Evolutionary conservation across 2,888 invertebrate species (phyloP).

Genomic region (Mythimna albipuncta): DNA sequence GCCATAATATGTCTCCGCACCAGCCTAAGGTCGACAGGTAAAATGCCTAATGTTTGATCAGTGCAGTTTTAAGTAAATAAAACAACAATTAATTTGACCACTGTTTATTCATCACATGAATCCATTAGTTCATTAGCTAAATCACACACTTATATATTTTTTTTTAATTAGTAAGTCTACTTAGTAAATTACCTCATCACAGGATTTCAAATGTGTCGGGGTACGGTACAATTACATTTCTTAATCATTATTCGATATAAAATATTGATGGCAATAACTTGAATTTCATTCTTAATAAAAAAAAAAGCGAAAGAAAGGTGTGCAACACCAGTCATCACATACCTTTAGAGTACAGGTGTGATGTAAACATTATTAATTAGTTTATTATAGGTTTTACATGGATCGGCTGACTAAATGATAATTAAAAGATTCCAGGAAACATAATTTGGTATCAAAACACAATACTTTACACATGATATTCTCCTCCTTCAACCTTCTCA

Average conservation of each 20-base stretch:
- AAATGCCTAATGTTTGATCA: too few species aligned
- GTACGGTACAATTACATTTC: conserved; percentile 14
- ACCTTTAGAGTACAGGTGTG: neutral
- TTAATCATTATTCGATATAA: conserved; percentile 3
- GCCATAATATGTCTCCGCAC: too few species aligned
- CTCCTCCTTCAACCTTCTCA: conserved; percentile 93
- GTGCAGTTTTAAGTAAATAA: conserved; percentile 1
- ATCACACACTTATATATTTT: conserved; percentile 9
- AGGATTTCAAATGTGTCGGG: conserved; percentile 45
- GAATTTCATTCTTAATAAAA: neutral
- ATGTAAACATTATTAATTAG: neutral
- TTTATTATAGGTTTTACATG: neutral
- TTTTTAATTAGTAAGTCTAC: conserved; percentile 29
- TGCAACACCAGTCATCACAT: neutral
- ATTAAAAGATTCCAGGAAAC: neutral
- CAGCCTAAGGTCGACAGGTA: too few species aligned
- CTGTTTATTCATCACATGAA: conserved; percentile 36
- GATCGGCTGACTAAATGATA: conserved; percentile 13
- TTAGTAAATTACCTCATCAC: conserved; percentile 47
- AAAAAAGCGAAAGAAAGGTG: neutral
- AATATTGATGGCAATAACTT: neutral
- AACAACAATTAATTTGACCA: conserved; percentile 17
- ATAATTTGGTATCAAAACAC: conserved; percentile 17
- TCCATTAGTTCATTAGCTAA: conserved; percentile 38
- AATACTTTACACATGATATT: conserved; percentile 91